Percentiles rank a stretch among this genome's conserved stretches.
Evolutionary conservation across 2,113 vertebrate genomes (phyloP).

Genomic region (Chascanopsetta lugubris): DNA sequence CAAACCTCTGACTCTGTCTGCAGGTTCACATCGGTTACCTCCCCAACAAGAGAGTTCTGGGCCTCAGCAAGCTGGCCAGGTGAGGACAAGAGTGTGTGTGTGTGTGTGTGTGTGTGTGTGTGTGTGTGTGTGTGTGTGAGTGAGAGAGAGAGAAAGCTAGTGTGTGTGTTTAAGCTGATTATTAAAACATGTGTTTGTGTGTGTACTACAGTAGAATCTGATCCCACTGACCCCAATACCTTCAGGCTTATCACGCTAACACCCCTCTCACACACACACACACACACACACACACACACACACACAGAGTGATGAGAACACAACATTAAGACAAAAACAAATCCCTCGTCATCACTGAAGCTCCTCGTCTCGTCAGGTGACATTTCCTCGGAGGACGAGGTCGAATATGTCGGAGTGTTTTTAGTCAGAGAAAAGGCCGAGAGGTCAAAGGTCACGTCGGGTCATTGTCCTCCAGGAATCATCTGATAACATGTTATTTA

Average conservation of each 20-base stretch:
- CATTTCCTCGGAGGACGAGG: slow-evolving; percentile 53
- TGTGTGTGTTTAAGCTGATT: slow-evolving; percentile 62
- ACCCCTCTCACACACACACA: slow-evolving; percentile 11
- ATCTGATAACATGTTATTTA: too few relatives aligned
- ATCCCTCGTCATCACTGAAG: too few relatives aligned
- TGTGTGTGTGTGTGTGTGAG: slow-evolving; percentile 19
- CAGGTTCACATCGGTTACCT: slow-evolving; percentile 98
- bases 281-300: neutral
- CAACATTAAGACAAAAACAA: neutral
- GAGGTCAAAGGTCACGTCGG: slow-evolving; percentile 31
- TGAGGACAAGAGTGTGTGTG: slow-evolving; percentile 70
- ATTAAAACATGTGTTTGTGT: slow-evolving; percentile 53
- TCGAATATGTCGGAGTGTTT: slow-evolving; percentile 41
- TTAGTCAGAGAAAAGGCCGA: slow-evolving; percentile 57
- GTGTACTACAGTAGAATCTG: slow-evolving; percentile 57
- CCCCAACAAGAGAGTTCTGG: slow-evolving; percentile 97
- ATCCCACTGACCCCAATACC: slow-evolving; percentile 82
- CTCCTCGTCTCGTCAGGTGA: slow-evolving; percentile 23
- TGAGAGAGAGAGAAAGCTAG: neutral
- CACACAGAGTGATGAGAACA: neutral
- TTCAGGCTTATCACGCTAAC: slow-evolving; percentile 68
- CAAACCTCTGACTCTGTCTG: neutral
- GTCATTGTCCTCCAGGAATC: too few relatives aligned
- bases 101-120: slow-evolving; percentile 11
- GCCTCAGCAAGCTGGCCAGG: slow-evolving; percentile 98